Evolutionary conservation across 2,113 vertebrate species (phyloP), one percentile per base, ranked within the genome.

Genomic region (Prinia subflava): DNA sequence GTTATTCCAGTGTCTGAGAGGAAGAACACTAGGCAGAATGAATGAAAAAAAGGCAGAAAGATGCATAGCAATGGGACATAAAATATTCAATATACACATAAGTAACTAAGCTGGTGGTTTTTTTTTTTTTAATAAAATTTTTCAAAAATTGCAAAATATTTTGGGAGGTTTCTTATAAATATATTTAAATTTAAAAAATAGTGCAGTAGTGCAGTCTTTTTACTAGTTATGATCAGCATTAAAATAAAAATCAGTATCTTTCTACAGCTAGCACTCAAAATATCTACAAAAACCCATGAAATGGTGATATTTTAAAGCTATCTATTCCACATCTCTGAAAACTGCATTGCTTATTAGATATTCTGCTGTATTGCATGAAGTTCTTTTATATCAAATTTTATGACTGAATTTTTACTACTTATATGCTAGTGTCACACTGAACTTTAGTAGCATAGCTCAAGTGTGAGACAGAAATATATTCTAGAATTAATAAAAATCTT

Each of bases 291-390:
- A 80, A 70, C 19, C 37, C 77, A 74, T 16, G 47, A 95, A 95
- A 92, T 44, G 21, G 69, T 87, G 94, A 92, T 92, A 94, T 95
- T 94, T 96, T 94, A 86, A 95, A 96, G 91, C 39, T 81, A 90
- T 89, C 86, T 91, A 77, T 77, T 92, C 60, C 86, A 90, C 47
- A 59, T 70, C 56, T 92, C 64, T 92, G 69, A 74, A 83, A 96
- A 90, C 56, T 78, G 64, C 52, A 89, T 22, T 89, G 56, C 83
- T 95, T 92, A 92, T 93, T 94, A 95, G 85, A 93, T 94, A 96
- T 88, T 88, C 85, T 46, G 63, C 89, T 92, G 89, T 92, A 95
- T 67, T 82, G 89, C 83, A 90, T 78, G 73, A 92, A 90, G 68
- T 64, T 93, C 50, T 89, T 95, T 89, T 81, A 86, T 56, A 89